phyloP scores from a whole-genome alignment of 2,113 vertebrate species.

The Acanthochromis polyacanthus region DNA sequence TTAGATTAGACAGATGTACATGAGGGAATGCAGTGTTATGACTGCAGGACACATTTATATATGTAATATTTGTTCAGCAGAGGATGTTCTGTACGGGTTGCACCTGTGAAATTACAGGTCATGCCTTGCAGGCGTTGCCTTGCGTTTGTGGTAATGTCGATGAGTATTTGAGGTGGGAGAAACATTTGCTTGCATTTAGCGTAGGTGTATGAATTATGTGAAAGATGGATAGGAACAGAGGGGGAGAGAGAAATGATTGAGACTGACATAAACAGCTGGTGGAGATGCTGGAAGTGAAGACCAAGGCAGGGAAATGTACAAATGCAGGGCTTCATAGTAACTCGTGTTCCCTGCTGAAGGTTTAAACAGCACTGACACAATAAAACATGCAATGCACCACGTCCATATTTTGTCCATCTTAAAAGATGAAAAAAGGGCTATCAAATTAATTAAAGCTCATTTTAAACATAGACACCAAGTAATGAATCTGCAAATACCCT shows the following conservation, averaged over 20 bases:
- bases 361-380: too few species aligned
- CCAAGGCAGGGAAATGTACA: slow-evolving; percentile 29
- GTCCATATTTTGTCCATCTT: too few species aligned
- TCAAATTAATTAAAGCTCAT: too few species aligned
- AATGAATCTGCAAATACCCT: too few species aligned
- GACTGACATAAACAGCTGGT: slow-evolving; percentile 26
- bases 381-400: too few species aligned
- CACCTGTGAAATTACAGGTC: slow-evolving; percentile 8
- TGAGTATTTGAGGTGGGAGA: neutral
- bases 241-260: neutral
- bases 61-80: neutral
- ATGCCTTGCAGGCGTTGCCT: neutral
- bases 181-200: neutral
- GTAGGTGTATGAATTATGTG: too few species aligned
- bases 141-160: neutral
- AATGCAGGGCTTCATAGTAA: slow-evolving; percentile 11
- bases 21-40: neutral
- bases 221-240: neutral
- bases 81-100: neutral
- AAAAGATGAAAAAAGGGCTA: too few species aligned
- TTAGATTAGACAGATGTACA: neutral
- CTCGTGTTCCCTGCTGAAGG: too few species aligned
- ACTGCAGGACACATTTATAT: neutral
- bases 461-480: too few species aligned
- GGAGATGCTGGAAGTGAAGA: slow-evolving; percentile 33